These are phyloP conservation scores for Acleris emargana DNA, from an alignment of 2,888 invertebrate genomes.

Conservation along the genomic window DNA sequence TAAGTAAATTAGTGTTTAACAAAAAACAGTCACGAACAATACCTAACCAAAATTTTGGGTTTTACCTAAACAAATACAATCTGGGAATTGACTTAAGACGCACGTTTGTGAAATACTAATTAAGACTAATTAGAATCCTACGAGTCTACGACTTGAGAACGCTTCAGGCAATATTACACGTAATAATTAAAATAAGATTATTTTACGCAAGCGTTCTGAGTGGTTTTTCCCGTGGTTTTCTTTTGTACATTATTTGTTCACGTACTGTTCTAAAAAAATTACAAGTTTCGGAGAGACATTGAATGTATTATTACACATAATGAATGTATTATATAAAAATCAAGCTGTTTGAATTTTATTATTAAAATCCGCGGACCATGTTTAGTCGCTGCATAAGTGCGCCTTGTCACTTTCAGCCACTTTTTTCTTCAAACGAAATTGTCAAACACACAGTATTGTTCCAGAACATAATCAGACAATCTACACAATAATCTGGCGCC, in stretches of 20 bases:
- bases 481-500: background rate
- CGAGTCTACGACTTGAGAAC: slow-evolving; percentile 8
- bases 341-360: too few species aligned
- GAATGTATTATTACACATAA: too few species aligned
- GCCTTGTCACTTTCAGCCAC: too few species aligned
- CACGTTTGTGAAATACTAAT: slow-evolving; percentile 12
- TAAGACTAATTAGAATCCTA: slow-evolving; percentile 13
- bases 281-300: too few species aligned
- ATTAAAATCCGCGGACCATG: too few species aligned
- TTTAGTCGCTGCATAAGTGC: too few species aligned
- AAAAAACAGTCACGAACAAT: background rate
- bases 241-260: too few species aligned
- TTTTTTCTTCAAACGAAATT: background rate
- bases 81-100: slow-evolving; percentile 8
- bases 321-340: too few species aligned
- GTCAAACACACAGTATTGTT: background rate
- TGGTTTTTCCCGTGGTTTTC: background rate
- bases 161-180: background rate
- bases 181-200: background rate
- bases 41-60: background rate
- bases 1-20: too few species aligned
- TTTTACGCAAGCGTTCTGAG: background rate
- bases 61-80: background rate
- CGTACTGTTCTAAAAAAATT: too few species aligned
- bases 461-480: background rate